Conservation (phyloP, 2,113 vertebrate genomes). For the Campylorhamphus procurvoides region DNA sequence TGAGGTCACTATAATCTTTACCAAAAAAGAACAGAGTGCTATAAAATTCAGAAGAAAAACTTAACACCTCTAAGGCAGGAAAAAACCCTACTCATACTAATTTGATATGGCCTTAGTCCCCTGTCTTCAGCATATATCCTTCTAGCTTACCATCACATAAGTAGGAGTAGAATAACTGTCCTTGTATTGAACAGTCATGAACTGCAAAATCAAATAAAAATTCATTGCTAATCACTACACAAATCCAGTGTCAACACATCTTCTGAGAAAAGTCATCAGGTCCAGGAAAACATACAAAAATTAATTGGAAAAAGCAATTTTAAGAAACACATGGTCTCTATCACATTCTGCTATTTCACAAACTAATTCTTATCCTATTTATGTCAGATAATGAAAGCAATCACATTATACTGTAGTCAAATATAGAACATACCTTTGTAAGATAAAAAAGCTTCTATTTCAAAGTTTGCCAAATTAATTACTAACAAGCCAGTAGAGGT, state of each 20-base stretch:
- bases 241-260: neutral
- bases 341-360: neutral
- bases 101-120: neutral
- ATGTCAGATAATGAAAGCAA: neutral
- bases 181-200: neutral
- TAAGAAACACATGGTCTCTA: neutral
- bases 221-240: neutral
- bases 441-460: constrained; percentile 77
- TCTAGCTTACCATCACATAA: neutral
- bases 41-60: neutral
- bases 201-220: neutral
- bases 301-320: neutral
- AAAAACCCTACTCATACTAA: neutral
- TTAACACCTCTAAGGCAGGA: neutral
- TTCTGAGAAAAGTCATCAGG: neutral
- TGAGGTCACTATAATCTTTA: constrained; percentile 75
- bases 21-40: neutral
- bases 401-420: neutral
- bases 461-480: constrained; percentile 81
- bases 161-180: neutral
- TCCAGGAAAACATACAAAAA: neutral
- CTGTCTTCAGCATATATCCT: neutral
- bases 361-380: neutral
- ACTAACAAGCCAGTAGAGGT: constrained; percentile 81
- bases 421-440: constrained; percentile 76